These are phyloP conservation scores for Athalia circularis DNA, from an alignment of 2,888 invertebrate species.

Conservation along the genomic window DNA sequence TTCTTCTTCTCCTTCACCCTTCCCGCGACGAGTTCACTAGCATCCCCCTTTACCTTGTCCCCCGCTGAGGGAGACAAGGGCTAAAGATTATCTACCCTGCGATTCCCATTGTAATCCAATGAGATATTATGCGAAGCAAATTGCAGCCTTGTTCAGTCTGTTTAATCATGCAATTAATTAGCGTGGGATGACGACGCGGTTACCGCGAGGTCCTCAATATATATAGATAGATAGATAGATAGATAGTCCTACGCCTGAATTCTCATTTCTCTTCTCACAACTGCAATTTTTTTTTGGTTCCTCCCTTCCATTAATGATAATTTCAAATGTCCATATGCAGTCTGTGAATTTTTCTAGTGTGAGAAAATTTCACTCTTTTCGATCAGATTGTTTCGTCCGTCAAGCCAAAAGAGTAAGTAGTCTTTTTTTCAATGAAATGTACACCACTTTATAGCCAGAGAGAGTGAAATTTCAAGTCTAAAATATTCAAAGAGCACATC, in stretches of 20 bases:
- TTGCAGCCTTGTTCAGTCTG: slow-evolving; percentile 45
- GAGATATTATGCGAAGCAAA: slow-evolving; percentile 54
- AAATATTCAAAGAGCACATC: no score
- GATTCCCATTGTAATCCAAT: slow-evolving; percentile 58
- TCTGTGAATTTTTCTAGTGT: no score
- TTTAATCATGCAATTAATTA: slow-evolving; percentile 48
- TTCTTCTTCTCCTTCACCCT: slow-evolving; percentile 34
- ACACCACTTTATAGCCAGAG: no score
- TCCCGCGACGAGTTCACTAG: slow-evolving; percentile 36
- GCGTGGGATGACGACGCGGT: slow-evolving; percentile 35
- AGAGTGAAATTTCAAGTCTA: no score
- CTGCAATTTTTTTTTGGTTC: no score
- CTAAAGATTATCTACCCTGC: slow-evolving; percentile 58
- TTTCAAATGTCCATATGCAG: no score
- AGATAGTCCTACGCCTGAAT: background rate
- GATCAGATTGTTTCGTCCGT: no score
- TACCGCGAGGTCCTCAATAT: slow-evolving; percentile 20
- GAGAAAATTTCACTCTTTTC: no score
- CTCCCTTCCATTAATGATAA: no score
- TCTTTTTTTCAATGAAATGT: no score
- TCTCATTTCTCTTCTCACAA: background rate
- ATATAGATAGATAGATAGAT: background rate
- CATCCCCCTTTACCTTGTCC: no score
- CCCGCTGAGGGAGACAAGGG: slow-evolving; percentile 48
- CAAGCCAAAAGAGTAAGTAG: no score